A percentile compares a stretch with the other conserved stretches of the same genome.
Evolutionary conservation across 1,140 invertebrate species (phyloP).

Genomic region (Tribolium castaneum): DNA sequence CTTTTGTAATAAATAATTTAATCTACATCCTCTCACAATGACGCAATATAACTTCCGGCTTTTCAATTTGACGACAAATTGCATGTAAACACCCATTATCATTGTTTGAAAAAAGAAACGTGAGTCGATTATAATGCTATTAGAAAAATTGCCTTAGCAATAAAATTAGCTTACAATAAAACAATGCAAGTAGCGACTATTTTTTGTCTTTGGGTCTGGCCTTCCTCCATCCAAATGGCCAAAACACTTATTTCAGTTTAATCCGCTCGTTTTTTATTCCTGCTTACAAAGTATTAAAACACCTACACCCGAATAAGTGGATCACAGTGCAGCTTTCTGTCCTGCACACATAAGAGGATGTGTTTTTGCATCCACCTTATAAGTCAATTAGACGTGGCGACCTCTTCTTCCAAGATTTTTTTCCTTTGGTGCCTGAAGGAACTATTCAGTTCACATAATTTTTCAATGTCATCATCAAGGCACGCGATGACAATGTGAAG

Average conservation of each 20-base stretch:
- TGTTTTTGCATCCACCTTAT: constrained; percentile 1
- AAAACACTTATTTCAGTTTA: background rate
- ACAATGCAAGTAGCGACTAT: background rate
- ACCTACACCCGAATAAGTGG: background rate
- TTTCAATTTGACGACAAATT: constrained; percentile 20
- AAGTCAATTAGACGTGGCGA: background rate
- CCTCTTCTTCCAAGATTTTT: constrained; percentile 1
- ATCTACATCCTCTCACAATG: background rate
- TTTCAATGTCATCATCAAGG: constrained; percentile 42
- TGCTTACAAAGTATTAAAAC: background rate
- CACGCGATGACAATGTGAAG: constrained; percentile 14
- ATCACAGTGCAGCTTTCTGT: constrained; percentile 14
- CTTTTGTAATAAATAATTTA: background rate
- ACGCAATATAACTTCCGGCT: constrained; percentile 11
- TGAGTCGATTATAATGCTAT: constrained; percentile 27
- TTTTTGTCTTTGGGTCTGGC: background rate
- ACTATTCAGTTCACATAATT: constrained; percentile 40
- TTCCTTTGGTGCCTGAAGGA: constrained; percentile 3
- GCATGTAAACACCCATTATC: constrained; percentile 19
- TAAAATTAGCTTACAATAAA: background rate
- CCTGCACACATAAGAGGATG: constrained; percentile 4
- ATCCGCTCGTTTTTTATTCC: background rate
- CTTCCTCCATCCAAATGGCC: background rate
- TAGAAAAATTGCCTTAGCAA: constrained; percentile 10
- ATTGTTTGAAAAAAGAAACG: constrained; percentile 13